These are phyloP conservation scores for Eidolon helvum DNA, from an alignment of 2,113 vertebrate species.

Conservation along the genomic window DNA sequence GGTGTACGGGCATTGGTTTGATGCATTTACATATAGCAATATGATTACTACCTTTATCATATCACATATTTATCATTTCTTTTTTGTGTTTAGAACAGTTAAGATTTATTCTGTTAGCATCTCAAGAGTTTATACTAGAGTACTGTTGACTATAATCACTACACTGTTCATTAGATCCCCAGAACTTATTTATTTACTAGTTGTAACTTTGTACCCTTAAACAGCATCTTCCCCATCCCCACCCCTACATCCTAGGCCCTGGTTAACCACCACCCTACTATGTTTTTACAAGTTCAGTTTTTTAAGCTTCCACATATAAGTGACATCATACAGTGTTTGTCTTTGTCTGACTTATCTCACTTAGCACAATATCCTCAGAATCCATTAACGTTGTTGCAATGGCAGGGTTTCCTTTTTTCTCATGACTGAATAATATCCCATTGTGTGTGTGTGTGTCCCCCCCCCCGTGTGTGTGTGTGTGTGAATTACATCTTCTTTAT, in stretches of 20 bases:
- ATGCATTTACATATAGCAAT: neutral
- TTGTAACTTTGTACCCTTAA: neutral
- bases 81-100: neutral
- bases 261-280: neutral
- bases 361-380: neutral
- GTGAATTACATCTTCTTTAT: neutral
- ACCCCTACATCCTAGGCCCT: neutral
- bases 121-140: neutral
- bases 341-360: neutral
- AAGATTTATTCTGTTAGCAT: neutral
- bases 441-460: neutral
- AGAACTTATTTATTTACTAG: neutral
- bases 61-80: neutral
- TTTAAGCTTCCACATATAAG: neutral
- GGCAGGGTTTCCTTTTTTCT: neutral
- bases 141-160: neutral
- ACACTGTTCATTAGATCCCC: neutral
- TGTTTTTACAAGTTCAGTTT: neutral
- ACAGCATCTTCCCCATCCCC: neutral
- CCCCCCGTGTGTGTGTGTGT: neutral
- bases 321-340: neutral
- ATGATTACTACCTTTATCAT: neutral
- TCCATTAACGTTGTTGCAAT: neutral
- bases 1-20: neutral
- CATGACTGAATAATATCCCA: neutral